Evolutionary conservation across 2,797 vertebrate species (phyloP).

Genomic region (Tokudaia tokunoshimensis): DNA sequence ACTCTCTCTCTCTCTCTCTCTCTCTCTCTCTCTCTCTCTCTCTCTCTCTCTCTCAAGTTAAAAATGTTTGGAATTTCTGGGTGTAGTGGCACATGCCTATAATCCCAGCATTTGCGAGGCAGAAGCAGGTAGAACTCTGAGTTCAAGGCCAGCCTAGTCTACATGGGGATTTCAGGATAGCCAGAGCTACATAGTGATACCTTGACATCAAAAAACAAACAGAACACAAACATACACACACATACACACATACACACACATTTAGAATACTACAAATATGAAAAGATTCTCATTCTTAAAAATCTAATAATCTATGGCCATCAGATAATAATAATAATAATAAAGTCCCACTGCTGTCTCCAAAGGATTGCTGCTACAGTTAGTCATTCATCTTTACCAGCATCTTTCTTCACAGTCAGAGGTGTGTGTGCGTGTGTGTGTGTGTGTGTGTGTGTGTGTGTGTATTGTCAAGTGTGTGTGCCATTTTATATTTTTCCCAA

Average conservation of each 20-base stretch:
- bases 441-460: neutral
- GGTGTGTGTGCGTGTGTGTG: neutral
- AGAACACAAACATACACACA: neutral
- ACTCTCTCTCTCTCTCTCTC: too few species aligned
- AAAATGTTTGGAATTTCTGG: slow-evolving; percentile 41
- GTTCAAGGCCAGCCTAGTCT: neutral
- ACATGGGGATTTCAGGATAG: neutral
- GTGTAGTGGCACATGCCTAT: neutral
- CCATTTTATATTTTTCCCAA: slow-evolving; percentile 49
- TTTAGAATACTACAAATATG: neutral
- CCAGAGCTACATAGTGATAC: neutral
- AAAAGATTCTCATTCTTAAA: slow-evolving; percentile 52
- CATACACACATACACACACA: neutral
- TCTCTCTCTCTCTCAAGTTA: neutral
- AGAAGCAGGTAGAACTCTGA: neutral
- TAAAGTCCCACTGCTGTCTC: neutral
- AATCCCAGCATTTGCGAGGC: neutral
- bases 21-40: too few species aligned
- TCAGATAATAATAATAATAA: neutral
- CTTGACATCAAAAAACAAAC: neutral
- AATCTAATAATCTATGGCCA: neutral
- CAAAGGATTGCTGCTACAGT: neutral
- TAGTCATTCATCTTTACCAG: neutral
- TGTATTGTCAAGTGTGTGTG: neutral
- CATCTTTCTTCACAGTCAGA: neutral